phyloP scores from a whole-genome alignment of 2,797 vertebrate genomes.

The Pipistrellus pygmaeus region DNA sequence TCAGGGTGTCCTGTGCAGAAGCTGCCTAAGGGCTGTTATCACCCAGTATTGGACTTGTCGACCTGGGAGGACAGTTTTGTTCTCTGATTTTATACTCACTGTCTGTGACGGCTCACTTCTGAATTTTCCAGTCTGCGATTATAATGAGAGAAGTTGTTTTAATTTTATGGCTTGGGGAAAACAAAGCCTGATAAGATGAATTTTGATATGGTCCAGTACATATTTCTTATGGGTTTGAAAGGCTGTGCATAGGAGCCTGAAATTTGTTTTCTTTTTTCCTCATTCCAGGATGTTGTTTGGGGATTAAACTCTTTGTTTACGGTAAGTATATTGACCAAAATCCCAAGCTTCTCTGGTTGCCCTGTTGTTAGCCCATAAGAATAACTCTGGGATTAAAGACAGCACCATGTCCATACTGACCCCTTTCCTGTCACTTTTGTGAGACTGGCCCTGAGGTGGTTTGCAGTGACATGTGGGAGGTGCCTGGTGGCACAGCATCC shows the following conservation, averaged over 20 bases:
- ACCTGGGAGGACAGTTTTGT: neutral
- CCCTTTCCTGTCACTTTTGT: neutral
- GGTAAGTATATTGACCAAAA: constrained; percentile 90
- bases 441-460: too few relatives aligned
- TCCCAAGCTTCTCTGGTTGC: neutral
- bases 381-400: neutral
- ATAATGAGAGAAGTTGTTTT: neutral
- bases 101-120: neutral
- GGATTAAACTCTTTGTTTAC: constrained; percentile 99
- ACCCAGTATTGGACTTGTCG: accelerated
- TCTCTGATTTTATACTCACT: neutral
- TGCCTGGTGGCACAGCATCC: too few relatives aligned
- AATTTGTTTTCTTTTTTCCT: constrained; percentile 68
- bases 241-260: constrained; percentile 5
- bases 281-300: constrained; percentile 97
- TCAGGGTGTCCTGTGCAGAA: neutral
- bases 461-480: neutral
- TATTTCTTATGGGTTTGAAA: neutral
- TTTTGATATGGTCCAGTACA: accelerated
- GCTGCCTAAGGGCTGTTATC: neutral
- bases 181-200: accelerated
- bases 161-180: neutral
- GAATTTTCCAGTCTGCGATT: neutral
- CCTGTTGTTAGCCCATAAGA: neutral
- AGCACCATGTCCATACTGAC: accelerated